Conservation (phyloP, 2,888 invertebrate genomes). For the Scaptomyza reducta region DNA sequence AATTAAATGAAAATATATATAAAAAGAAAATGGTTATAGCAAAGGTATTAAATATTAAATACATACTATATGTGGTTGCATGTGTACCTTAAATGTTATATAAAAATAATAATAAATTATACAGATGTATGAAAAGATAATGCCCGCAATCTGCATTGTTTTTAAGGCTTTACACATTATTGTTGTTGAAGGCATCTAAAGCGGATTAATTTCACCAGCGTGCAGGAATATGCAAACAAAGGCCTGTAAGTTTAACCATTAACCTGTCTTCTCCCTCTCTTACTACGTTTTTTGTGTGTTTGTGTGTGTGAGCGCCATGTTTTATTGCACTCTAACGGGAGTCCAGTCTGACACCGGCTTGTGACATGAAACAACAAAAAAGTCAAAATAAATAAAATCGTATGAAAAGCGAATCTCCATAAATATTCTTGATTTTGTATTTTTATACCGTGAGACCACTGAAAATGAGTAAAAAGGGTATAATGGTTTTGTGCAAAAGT, state of each 20-base stretch:
- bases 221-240: conserved; percentile 53
- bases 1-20: conserved; percentile 34
- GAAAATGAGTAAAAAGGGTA: too few relatives aligned
- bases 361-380: too few relatives aligned
- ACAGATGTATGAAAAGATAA: conserved; percentile 25
- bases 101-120: conserved; percentile 18
- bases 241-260: conserved; percentile 65
- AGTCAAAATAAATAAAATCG: too few relatives aligned
- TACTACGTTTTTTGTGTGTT: conserved; percentile 2
- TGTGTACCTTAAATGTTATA: conserved; percentile 37
- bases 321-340: too few relatives aligned
- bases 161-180: conserved; percentile 23
- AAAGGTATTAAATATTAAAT: conserved; percentile 21
- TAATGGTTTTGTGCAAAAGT: too few relatives aligned
- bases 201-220: conserved; percentile 66
- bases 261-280: conserved; percentile 28
- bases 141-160: conserved; percentile 36
- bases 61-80: conserved; percentile 27
- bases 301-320: conserved; percentile 50
- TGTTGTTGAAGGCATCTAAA: conserved; percentile 53
- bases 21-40: conserved; percentile 18
- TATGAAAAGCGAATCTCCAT: too few relatives aligned
- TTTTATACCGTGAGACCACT: too few relatives aligned
- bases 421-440: too few relatives aligned
- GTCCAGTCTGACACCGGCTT: too few relatives aligned